Conservation (phyloP, 2,797 vertebrate species). For the Falco biarmicus region DNA sequence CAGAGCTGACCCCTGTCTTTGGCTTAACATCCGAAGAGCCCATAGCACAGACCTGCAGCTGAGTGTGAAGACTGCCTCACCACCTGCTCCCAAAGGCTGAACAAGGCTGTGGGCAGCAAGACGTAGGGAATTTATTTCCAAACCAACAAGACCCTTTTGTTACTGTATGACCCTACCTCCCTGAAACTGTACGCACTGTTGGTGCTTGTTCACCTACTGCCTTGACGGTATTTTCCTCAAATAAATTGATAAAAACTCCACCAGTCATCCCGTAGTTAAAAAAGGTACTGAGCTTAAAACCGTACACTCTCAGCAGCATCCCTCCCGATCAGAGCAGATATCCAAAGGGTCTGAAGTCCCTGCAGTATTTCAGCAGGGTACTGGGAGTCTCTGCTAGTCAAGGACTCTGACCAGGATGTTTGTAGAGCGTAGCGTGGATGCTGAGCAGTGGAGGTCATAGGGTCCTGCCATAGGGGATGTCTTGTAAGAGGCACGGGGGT, state of each 20-base stretch:
- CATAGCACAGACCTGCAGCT: not conserved
- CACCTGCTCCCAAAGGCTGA: not conserved
- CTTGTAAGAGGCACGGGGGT: too few species aligned
- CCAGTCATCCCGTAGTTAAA: not conserved
- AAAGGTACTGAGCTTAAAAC: not conserved
- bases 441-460: too few species aligned
- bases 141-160: rapidly evolving
- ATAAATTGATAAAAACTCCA: not conserved
- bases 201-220: not conserved
- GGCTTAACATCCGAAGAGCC: rapidly evolving
- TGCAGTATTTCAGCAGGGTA: too few species aligned
- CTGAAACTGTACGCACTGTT: not conserved
- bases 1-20: not conserved
- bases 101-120: rapidly evolving
- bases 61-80: not conserved
- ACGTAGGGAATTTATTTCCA: not conserved
- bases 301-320: not conserved
- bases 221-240: not conserved
- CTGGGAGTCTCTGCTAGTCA: not conserved
- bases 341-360: too few species aligned
- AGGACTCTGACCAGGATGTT: not conserved
- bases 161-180: not conserved
- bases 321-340: not conserved
- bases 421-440: rapidly evolving
- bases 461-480: too few species aligned